phyloP scores from a whole-genome alignment of 2,113 vertebrate species.

The Nesogale talazaci region DNA sequence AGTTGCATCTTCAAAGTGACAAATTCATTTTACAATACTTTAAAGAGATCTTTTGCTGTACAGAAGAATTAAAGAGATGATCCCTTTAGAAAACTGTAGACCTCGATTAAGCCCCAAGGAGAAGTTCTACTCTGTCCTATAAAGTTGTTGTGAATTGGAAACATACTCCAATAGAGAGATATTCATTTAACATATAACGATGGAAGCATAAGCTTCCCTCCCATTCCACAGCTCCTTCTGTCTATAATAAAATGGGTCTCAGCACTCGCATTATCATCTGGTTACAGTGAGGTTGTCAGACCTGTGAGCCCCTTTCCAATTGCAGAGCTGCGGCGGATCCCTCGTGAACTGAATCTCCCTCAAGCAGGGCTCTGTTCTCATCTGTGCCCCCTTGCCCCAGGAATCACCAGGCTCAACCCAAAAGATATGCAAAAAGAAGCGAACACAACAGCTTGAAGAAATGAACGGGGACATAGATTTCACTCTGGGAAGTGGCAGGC shows the following conservation, averaged over 20 bases:
- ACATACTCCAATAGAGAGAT: too few relatives aligned
- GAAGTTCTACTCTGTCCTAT: too few relatives aligned
- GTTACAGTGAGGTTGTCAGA: constrained; percentile 51
- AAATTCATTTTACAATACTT: too few relatives aligned
- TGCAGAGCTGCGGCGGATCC: constrained; percentile 55
- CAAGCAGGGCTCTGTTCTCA: constrained; percentile 57
- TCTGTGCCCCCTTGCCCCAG: constrained; percentile 16
- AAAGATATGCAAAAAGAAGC: constrained; percentile 47
- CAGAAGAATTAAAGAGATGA: too few relatives aligned
- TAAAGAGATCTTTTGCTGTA: too few relatives aligned
- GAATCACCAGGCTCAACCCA: constrained; percentile 62
- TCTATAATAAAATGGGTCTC: constrained; percentile 47
- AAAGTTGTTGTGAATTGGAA: too few relatives aligned
- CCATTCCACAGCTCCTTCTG: not conserved
- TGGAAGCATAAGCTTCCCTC: not conserved
- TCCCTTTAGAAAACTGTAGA: too few relatives aligned
- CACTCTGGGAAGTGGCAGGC: not conserved
- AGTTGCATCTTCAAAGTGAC: too few relatives aligned
- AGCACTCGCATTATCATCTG: constrained; percentile 47
- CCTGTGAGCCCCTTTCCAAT: constrained; percentile 12
- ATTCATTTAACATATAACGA: not conserved
- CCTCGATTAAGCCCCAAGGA: too few relatives aligned
- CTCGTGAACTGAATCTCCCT: constrained; percentile 67
- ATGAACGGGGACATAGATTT: not conserved
- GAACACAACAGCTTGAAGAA: constrained; percentile 36